Percentiles rank a stretch among this genome's conserved stretches.
Evolutionary conservation across 2,113 vertebrate species (phyloP).

Genomic region (Oenanthe melanoleuca): DNA sequence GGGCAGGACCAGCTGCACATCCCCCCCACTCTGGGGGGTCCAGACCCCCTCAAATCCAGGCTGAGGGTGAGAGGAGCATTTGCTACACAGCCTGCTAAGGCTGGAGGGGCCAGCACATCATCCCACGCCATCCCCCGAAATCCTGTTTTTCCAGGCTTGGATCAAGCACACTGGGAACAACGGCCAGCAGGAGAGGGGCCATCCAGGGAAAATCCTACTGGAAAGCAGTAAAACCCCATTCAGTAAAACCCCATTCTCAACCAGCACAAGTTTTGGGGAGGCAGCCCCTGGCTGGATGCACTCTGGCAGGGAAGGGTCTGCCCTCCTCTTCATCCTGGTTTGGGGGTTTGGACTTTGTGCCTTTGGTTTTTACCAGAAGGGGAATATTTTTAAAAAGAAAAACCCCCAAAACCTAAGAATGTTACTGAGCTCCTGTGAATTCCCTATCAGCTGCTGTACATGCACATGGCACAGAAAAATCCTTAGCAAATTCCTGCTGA

Average conservation of each 20-base stretch:
- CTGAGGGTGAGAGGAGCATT: neutral
- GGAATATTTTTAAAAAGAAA: neutral
- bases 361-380: neutral
- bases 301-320: neutral
- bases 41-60: neutral
- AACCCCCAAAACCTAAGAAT: neutral
- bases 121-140: rapidly evolving
- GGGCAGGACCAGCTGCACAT: neutral
- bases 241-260: neutral
- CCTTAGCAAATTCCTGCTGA: constrained; percentile 40
- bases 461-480: neutral
- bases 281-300: neutral
- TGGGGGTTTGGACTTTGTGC: neutral
- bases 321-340: neutral
- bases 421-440: neutral
- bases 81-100: neutral
- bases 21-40: neutral
- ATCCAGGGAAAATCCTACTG: neutral
- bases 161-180: neutral
- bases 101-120: neutral
- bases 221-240: neutral
- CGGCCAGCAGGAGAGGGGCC: rapidly evolving
- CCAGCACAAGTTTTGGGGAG: neutral
- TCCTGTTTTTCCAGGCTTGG: neutral
- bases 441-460: constrained; percentile 38